Conservation (phyloP, 2,797 vertebrate species). For the Ambastaia sidthimunki region DNA sequence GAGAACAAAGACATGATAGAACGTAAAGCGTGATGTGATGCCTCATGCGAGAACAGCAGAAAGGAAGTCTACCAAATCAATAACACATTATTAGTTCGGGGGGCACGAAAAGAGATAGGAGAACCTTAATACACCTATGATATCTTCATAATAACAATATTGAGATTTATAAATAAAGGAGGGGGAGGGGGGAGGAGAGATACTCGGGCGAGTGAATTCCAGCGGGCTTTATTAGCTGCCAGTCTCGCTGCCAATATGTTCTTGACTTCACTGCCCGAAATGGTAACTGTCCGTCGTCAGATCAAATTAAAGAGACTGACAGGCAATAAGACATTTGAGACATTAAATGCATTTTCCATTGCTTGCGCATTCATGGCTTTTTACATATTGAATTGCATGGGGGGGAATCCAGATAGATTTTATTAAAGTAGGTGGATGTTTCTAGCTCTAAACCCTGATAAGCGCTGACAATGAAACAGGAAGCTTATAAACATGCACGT, state of each 20-base stretch:
- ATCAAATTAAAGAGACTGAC: conserved; percentile 86
- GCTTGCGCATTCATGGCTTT: conserved; percentile 66
- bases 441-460: conserved; percentile 71
- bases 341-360: conserved; percentile 79
- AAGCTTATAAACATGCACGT: conserved; percentile 74
- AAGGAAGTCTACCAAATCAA: conserved; percentile 80
- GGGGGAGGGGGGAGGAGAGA: conserved; percentile 45
- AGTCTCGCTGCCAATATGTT: conserved; percentile 82
- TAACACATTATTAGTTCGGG: conserved; percentile 79
- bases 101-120: conserved; percentile 75
- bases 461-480: conserved; percentile 75
- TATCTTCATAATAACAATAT: conserved; percentile 82
- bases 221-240: conserved; percentile 82
- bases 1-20: conserved; percentile 71
- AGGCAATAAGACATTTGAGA: conserved; percentile 83
- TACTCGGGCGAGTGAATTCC: conserved; percentile 73
- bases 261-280: conserved; percentile 78
- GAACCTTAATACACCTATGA: conserved; percentile 80
- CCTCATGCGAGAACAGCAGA: conserved; percentile 74
- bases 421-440: conserved; percentile 53
- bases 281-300: conserved; percentile 79
- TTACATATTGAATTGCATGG: conserved; percentile 73
- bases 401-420: conserved; percentile 51
- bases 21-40: conserved; percentile 70
- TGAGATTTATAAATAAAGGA: conserved; percentile 73